phyloP scores from a whole-genome alignment of 2,888 invertebrate species.

The Diploptera punctata region DNA sequence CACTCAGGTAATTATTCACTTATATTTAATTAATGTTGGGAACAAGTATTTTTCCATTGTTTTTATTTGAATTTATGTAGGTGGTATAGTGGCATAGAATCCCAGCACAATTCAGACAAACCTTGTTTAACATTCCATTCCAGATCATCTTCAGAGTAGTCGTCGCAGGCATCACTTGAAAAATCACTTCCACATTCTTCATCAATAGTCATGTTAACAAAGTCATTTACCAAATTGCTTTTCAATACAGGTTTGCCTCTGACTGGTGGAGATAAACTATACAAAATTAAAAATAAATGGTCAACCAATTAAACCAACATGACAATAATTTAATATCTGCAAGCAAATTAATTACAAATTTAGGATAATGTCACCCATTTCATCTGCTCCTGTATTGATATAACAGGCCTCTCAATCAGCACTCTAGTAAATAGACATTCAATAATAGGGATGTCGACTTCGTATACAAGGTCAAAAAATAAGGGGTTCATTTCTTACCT shows the following conservation, averaged over 20 bases:
- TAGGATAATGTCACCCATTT: neutral
- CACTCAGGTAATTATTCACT: no score
- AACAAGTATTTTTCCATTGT: neutral
- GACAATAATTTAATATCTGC: neutral
- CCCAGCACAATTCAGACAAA: neutral
- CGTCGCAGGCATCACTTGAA: constrained; percentile 40
- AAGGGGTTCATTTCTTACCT: no score
- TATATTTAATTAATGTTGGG: no score
- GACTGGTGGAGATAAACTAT: neutral
- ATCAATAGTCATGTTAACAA: constrained; percentile 24
- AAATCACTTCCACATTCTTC: constrained; percentile 20
- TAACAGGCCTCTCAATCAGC: neutral
- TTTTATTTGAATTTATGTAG: no score
- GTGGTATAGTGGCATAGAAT: no score
- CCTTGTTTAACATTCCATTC: constrained; percentile 35
- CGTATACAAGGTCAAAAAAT: no score
- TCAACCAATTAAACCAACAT: neutral
- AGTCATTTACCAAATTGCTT: neutral
- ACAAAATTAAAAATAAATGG: neutral
- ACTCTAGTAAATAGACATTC: neutral
- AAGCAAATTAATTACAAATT: neutral
- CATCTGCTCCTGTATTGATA: neutral
- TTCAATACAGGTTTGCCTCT: constrained; percentile 18
- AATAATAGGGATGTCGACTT: neutral
- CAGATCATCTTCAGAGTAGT: constrained; percentile 42